Conservation (phyloP, 2,888 invertebrate species). For the Tenthredo scrophulariae region DNA sequence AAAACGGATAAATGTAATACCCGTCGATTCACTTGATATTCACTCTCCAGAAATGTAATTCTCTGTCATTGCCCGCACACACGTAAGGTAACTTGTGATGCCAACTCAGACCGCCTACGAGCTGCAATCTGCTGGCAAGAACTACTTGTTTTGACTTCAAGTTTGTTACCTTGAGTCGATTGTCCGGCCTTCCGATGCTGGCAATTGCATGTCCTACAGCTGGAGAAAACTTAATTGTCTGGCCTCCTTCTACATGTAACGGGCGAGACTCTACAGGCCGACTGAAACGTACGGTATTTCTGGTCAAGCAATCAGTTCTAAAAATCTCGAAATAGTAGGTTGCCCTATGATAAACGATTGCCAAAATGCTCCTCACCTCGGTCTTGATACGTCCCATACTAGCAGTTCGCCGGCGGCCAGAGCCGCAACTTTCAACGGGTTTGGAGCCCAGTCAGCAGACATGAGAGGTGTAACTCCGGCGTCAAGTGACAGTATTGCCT, state of each 20-base stretch:
- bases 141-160: conserved; percentile 81
- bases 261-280: conserved; percentile 82
- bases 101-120: conserved; percentile 83
- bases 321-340: conserved; percentile 35
- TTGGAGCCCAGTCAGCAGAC: conserved; percentile 86
- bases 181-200: conserved; percentile 84
- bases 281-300: conserved; percentile 74
- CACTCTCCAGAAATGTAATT: conserved; percentile 83
- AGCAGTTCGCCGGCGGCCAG: conserved; percentile 84
- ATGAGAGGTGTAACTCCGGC: conserved; percentile 82
- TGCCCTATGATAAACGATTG: conserved; percentile 27
- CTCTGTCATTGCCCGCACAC: conserved; percentile 82
- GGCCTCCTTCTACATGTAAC: conserved; percentile 84
- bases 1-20: conserved; percentile 5
- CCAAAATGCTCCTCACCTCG: conserved; percentile 79
- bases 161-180: conserved; percentile 83
- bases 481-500: conserved; percentile 84
- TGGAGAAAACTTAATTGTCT: conserved; percentile 82
- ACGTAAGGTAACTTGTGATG: conserved; percentile 83
- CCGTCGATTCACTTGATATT: conserved; percentile 71
- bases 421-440: conserved; percentile 83
- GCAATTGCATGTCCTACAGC: conserved; percentile 84
- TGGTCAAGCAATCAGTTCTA: conserved; percentile 42
- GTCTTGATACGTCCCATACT: conserved; percentile 85
- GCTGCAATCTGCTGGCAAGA: conserved; percentile 79